Conservation (phyloP, 2,888 invertebrate genomes). For the Dicyrtomina minuta region DNA sequence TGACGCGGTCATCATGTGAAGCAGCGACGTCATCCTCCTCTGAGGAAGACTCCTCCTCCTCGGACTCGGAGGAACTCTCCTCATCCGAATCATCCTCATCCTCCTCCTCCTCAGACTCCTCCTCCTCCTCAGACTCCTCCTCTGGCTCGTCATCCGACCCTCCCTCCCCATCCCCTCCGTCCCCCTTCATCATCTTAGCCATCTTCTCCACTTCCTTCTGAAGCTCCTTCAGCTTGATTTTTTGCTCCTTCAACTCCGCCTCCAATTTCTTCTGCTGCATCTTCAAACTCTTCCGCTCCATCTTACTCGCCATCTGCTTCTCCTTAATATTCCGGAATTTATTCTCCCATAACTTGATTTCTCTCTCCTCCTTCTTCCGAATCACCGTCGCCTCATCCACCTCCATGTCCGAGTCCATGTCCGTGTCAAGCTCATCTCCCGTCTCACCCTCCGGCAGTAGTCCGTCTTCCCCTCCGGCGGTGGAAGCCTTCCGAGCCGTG, state of each 20-base stretch:
- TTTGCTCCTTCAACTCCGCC: constrained; percentile 69
- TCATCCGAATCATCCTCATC: constrained; percentile 41
- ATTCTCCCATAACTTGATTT: constrained; percentile 67
- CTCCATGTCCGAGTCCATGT: constrained; percentile 57
- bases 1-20: constrained; percentile 53
- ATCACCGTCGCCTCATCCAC: constrained; percentile 64
- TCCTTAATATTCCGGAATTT: constrained; percentile 62
- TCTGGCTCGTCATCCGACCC: constrained; percentile 62
- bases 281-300: constrained; percentile 74
- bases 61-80: constrained; percentile 38
- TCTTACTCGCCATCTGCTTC: constrained; percentile 71
- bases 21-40: constrained; percentile 39
- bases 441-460: constrained; percentile 23
- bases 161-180: constrained; percentile 70
- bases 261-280: constrained; percentile 81
- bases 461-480: constrained; percentile 34
- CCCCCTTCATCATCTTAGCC: constrained; percentile 82
- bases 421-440: constrained; percentile 33
- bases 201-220: constrained; percentile 89
- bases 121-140: constrained; percentile 46
- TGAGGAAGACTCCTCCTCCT: constrained; percentile 35
- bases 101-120: constrained; percentile 41
- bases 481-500: constrained; percentile 40
- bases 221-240: constrained; percentile 76
- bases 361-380: constrained; percentile 64